These are phyloP conservation scores for Streptopelia turtur DNA, from an alignment of 2,797 vertebrate genomes.

Conservation along the genomic window DNA sequence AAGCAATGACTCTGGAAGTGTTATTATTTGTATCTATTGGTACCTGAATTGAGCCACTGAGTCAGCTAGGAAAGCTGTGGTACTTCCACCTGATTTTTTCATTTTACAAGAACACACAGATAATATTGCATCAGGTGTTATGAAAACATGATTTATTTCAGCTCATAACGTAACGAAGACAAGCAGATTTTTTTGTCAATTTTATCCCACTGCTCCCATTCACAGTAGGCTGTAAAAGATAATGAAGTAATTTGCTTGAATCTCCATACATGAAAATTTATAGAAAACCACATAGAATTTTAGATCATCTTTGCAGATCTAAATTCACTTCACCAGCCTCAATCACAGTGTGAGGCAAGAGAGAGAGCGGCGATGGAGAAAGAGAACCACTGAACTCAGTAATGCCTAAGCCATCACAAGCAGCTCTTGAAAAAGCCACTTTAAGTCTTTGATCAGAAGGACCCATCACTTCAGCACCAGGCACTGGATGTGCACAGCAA, in stretches of 20 bases:
- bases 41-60: neutral
- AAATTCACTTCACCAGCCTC: neutral
- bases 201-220: neutral
- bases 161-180: neutral
- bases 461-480: neutral
- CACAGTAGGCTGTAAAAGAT: neutral
- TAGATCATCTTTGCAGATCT: neutral
- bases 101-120: neutral
- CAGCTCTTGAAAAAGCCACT: neutral
- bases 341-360: neutral
- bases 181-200: neutral
- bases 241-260: neutral
- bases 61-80: rapidly evolving
- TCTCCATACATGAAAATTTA: neutral
- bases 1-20: neutral
- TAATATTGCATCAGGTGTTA: neutral
- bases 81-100: neutral
- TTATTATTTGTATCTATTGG: neutral
- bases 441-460: neutral
- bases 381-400: neutral
- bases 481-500: neutral
- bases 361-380: neutral
- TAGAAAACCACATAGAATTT: neutral
- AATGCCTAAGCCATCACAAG: neutral
- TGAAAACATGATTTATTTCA: neutral